These are phyloP conservation scores for Diadophis punctatus DNA, from an alignment of 2,113 vertebrate genomes.

Conservation along the genomic window DNA sequence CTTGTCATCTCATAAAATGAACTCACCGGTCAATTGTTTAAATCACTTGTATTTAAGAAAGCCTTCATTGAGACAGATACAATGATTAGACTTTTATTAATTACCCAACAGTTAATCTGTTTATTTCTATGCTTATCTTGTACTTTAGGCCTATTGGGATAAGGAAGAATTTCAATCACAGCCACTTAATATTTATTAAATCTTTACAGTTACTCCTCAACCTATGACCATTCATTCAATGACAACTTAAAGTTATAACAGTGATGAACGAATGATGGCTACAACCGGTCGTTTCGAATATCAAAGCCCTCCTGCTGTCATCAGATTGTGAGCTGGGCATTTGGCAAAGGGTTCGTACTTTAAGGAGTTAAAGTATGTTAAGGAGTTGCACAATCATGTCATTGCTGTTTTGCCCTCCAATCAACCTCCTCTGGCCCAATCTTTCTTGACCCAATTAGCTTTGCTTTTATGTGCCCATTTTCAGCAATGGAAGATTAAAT, in stretches of 20 bases:
- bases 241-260: neutral
- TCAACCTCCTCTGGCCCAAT: neutral
- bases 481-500: neutral
- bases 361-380: no score
- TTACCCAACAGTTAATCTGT: neutral
- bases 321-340: neutral
- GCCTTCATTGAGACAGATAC: neutral
- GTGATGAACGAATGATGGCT: neutral
- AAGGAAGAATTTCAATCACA: neutral
- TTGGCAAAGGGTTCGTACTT: neutral
- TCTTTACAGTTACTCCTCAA: neutral
- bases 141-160: neutral
- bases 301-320: neutral
- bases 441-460: neutral
- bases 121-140: neutral
- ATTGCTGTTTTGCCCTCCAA: neutral
- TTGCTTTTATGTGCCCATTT: neutral
- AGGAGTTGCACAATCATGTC: neutral
- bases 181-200: neutral
- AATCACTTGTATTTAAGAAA: neutral
- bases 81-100: neutral
- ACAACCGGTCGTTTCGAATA: neutral
- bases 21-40: neutral
- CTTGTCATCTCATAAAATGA: neutral
- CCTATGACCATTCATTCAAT: neutral